These are phyloP conservation scores for Xyrichtys novacula DNA, from an alignment of 2,797 vertebrate genomes.

Conservation along the genomic window DNA sequence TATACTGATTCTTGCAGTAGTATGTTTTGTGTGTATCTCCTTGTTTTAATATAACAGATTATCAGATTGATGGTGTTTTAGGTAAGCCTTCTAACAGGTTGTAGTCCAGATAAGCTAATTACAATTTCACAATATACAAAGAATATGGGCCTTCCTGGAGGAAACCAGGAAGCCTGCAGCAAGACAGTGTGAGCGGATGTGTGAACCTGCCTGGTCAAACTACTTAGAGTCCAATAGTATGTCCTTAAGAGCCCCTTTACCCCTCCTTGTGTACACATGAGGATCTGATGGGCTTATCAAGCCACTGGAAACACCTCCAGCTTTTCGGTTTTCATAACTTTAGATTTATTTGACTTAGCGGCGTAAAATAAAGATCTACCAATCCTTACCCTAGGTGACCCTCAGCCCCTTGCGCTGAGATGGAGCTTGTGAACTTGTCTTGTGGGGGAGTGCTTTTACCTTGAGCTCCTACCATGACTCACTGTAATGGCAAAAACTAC, in stretches of 20 bases:
- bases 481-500: neutral
- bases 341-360: conserved; percentile 26
- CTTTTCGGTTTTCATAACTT: neutral
- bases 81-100: conserved; percentile 34
- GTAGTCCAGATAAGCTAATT: conserved; percentile 19
- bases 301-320: conserved; percentile 9
- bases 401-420: neutral
- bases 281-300: conserved; percentile 6
- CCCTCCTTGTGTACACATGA: conserved; percentile 9
- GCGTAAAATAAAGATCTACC: conserved; percentile 11
- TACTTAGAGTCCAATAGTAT: neutral
- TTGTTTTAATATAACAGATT: neutral
- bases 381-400: conserved; percentile 14
- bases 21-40: neutral
- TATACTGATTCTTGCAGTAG: neutral
- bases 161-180: neutral
- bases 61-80: neutral
- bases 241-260: neutral
- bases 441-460: conserved; percentile 5
- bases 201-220: neutral
- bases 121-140: conserved; percentile 41
- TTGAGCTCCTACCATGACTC: conserved; percentile 12
- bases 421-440: neutral
- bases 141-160: conserved; percentile 31
- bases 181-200: neutral